Evolutionary conservation across 92 coral and sea anemone genomes (phyloP).

Genomic region (Virgularia gustaviana): DNA sequence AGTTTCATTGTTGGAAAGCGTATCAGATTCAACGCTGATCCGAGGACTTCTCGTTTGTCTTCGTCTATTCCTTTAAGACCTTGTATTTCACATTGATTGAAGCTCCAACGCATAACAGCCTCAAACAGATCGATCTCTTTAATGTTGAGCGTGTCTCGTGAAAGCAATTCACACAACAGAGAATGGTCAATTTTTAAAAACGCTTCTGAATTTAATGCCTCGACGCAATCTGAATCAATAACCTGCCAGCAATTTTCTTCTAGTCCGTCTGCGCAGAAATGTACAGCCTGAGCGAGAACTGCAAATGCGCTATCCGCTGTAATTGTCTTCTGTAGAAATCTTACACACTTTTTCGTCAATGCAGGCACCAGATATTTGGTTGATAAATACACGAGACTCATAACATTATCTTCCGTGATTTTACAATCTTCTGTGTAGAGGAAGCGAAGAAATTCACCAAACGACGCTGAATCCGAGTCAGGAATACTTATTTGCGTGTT

Average conservation of each 20-base stretch:
- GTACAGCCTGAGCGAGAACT: conserved; percentile 21
- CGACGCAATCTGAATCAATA: conserved; percentile 5
- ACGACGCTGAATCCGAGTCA: conserved; percentile 14
- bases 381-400: conserved; percentile 16
- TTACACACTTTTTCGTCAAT: conserved; percentile 19
- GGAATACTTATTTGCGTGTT: conserved; percentile 1
- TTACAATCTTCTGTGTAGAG: conserved; percentile 28
- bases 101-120: conserved; percentile 17
- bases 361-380: conserved; percentile 31
- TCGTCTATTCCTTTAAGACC: conserved; percentile 12
- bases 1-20: conserved; percentile 31
- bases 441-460: conserved; percentile 27
- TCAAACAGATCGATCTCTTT: conserved; percentile 23
- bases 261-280: conserved; percentile 22
- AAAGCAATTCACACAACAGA: conserved; percentile 17
- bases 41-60: conserved; percentile 12
- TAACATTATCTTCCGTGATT: conserved; percentile 20
- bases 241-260: conserved; percentile 25
- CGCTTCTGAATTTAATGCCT: conserved; percentile 23
- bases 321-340: conserved; percentile 20
- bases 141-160: conserved; percentile 21
- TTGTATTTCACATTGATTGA: not conserved
- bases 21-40: conserved; percentile 6
- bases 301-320: conserved; percentile 21
- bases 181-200: conserved; percentile 24